A percentile compares a stretch with the other conserved stretches of the same genome.
These are phyloP conservation scores for Rhineura floridana DNA, from an alignment of 2,113 vertebrate genomes.

Conservation along the genomic window DNA sequence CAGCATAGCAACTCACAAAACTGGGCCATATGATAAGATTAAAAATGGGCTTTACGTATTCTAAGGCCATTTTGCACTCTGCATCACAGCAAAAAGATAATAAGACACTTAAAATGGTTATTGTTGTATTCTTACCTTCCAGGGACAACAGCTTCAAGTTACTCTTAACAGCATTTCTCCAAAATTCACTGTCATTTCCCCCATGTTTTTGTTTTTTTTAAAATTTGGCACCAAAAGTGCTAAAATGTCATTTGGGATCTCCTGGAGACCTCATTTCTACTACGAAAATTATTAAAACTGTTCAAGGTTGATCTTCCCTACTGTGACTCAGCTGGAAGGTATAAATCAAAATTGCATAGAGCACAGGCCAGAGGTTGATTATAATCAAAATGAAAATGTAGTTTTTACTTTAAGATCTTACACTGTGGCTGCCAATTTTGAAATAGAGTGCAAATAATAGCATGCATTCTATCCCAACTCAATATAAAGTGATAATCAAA, in stretches of 20 bases:
- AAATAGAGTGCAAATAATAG: neutral
- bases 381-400: conserved; percentile 48
- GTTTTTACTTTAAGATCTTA: conserved; percentile 42
- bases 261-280: conserved; percentile 54
- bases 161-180: conserved; percentile 30
- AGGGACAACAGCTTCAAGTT: conserved; percentile 5
- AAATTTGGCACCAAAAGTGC: conserved; percentile 58
- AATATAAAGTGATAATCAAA: neutral
- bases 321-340: conserved; percentile 52
- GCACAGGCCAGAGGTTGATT: conserved; percentile 45
- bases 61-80: conserved; percentile 1
- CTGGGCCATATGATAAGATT: neutral
- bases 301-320: conserved; percentile 58
- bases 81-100: neutral
- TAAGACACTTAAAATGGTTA: neutral
- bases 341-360: conserved; percentile 49
- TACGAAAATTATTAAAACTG: conserved; percentile 45
- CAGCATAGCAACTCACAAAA: neutral
- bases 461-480: neutral
- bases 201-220: neutral
- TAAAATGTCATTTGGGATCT: conserved; percentile 56
- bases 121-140: neutral
- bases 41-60: neutral
- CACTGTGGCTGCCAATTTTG: conserved; percentile 7
- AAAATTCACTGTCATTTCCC: neutral